These are phyloP conservation scores for Bovichtus diacanthus DNA, from an alignment of 2,797 vertebrate species.

Conservation along the genomic window DNA sequence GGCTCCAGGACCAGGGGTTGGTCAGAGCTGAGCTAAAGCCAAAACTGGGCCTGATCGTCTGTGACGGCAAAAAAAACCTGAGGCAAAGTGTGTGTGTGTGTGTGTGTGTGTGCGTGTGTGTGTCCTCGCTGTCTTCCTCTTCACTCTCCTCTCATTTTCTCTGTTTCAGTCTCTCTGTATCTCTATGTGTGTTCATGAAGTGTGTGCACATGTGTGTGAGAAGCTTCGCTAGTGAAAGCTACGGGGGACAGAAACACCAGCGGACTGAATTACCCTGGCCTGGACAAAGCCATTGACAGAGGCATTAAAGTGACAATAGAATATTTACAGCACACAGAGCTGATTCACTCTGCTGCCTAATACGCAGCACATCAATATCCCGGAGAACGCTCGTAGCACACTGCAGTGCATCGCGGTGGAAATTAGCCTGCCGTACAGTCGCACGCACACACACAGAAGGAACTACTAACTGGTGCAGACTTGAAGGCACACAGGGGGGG, in stretches of 20 bases:
- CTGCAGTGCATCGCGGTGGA: slow-evolving; percentile 64
- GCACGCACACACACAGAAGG: slow-evolving; percentile 20
- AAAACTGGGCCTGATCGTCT: slow-evolving; percentile 82
- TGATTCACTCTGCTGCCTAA: slow-evolving; percentile 75
- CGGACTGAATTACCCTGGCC: slow-evolving; percentile 70
- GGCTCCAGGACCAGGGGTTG: slow-evolving; percentile 78
- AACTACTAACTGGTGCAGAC: slow-evolving; percentile 75
- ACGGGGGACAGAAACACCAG: slow-evolving; percentile 74
- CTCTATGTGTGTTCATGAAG: slow-evolving; percentile 53
- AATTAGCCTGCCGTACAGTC: slow-evolving; percentile 63
- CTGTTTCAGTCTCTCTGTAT: slow-evolving; percentile 61
- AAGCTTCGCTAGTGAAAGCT: slow-evolving; percentile 59
- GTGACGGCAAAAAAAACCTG: slow-evolving; percentile 81
- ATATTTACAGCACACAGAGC: slow-evolving; percentile 79
- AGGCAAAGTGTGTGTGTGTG: slow-evolving; percentile 61
- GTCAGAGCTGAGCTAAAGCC: slow-evolving; percentile 79
- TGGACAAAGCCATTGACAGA: slow-evolving; percentile 79
- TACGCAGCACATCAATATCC: slow-evolving; percentile 80
- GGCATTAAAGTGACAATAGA: slow-evolving; percentile 82
- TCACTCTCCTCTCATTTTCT: slow-evolving; percentile 71
- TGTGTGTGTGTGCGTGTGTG: slow-evolving; percentile 28
- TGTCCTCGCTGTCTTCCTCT: slow-evolving; percentile 40
- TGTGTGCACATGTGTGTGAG: slow-evolving; percentile 61
- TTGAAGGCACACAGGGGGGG: slow-evolving; percentile 67
- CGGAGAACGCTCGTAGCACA: slow-evolving; percentile 70